Conservation (phyloP, 2,888 invertebrate genomes). For the Daptonema setosum region DNA sequence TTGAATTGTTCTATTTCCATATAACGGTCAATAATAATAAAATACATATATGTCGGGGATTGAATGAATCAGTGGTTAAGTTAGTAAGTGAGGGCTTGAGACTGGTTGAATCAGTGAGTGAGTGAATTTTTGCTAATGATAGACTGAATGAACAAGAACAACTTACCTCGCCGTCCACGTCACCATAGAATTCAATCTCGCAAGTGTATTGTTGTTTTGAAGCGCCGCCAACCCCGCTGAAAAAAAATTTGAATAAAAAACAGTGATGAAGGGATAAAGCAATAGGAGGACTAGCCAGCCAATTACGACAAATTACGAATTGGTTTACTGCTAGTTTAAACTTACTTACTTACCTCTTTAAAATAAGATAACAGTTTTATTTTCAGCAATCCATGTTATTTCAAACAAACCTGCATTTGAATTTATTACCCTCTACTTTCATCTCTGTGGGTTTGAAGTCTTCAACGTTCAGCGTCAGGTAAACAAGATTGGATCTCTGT, state of each 20-base stretch:
- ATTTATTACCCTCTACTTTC: neutral
- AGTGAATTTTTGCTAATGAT: too few relatives aligned
- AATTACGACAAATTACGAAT: neutral
- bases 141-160: too few relatives aligned
- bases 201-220: constrained; percentile 4
- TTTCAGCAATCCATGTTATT: neutral
- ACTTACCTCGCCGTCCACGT: constrained; percentile 7
- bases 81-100: too few relatives aligned
- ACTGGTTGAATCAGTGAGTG: too few relatives aligned
- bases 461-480: constrained; percentile 68
- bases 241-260: neutral
- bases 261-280: neutral
- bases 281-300: neutral
- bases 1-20: too few relatives aligned
- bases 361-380: too few relatives aligned
- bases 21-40: too few relatives aligned
- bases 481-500: constrained; percentile 56
- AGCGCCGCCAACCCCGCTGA: constrained; percentile 8
- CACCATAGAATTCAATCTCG: constrained; percentile 5
- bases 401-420: neutral
- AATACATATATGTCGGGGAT: too few relatives aligned
- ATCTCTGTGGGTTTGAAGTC: constrained; percentile 27
- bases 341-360: too few relatives aligned
- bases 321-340: neutral
- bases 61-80: too few relatives aligned